These are phyloP conservation scores for Tenthredo amoena DNA, from an alignment of 2,888 invertebrate species.

Conservation along the genomic window DNA sequence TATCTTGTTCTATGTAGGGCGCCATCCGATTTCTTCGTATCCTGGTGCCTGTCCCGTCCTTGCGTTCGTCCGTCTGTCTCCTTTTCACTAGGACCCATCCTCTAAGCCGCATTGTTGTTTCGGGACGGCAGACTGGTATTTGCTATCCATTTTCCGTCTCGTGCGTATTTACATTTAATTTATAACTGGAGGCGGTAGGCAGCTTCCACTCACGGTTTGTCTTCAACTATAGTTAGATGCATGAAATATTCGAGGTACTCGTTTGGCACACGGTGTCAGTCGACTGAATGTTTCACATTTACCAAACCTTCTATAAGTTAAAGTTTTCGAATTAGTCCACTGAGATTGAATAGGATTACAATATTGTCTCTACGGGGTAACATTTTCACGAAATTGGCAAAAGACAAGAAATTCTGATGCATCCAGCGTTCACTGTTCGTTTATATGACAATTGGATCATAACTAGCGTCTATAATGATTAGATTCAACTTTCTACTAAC, in stretches of 20 bases:
- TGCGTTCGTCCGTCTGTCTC: slow-evolving; percentile 43
- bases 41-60: slow-evolving; percentile 38
- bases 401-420: not conserved
- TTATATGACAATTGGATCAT: not conserved
- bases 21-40: slow-evolving; percentile 39
- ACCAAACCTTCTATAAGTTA: not conserved
- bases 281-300: not conserved
- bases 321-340: not conserved
- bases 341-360: not conserved
- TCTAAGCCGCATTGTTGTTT: slow-evolving; percentile 66
- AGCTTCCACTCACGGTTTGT: slow-evolving; percentile 48
- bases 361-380: too few species aligned
- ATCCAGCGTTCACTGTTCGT: not conserved
- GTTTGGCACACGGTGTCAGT: slow-evolving; percentile 4
- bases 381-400: not conserved
- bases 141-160: slow-evolving; percentile 64
- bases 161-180: slow-evolving; percentile 69
- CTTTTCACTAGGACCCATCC: slow-evolving; percentile 60
- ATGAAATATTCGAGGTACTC: slow-evolving; percentile 35
- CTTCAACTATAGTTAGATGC: slow-evolving; percentile 48
- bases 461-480: not conserved
- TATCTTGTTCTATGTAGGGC: slow-evolving; percentile 41
- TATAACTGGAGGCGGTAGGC: slow-evolving; percentile 57
- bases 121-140: slow-evolving; percentile 63
- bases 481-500: slow-evolving; percentile 53